These are phyloP conservation scores for Barypeithes pellucidus DNA, from an alignment of 2,888 invertebrate genomes.

Conservation along the genomic window DNA sequence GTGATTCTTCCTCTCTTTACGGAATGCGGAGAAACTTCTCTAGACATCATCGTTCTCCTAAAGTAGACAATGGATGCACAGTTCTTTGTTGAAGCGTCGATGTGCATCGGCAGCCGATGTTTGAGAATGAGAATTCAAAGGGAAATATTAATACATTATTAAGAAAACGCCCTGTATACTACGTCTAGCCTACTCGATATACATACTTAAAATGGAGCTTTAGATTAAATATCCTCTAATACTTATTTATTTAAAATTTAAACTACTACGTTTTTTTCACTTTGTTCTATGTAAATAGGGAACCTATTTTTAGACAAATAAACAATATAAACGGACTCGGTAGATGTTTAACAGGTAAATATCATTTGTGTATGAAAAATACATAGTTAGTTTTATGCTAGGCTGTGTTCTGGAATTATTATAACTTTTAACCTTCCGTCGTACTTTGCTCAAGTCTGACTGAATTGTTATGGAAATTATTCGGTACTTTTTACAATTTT, in stretches of 20 bases:
- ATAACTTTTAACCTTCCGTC: not conserved
- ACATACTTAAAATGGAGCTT: not conserved
- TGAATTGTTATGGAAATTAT: constrained; percentile 10
- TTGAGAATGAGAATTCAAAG: no score
- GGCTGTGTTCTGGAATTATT: not conserved
- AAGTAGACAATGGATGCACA: no score
- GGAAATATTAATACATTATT: no score
- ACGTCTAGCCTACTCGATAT: no score
- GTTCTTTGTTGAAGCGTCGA: no score
- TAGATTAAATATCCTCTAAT: constrained; percentile 3
- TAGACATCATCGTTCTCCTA: no score
- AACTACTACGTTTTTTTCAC: constrained; percentile 14
- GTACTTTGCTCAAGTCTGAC: not conserved
- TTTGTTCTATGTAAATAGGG: not conserved
- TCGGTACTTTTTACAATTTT: not conserved
- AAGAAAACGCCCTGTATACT: no score
- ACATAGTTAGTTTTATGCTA: no score
- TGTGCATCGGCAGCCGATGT: no score
- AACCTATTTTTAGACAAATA: constrained; percentile 17
- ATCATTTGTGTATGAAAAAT: constrained; percentile 5
- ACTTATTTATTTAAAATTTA: not conserved
- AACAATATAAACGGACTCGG: not conserved
- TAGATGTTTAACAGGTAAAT: constrained; percentile 2
- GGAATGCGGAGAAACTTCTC: no score
- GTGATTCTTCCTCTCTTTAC: no score